Evolutionary conservation across 2,113 vertebrate species (phyloP).

Genomic region (Anhinga rufa): DNA sequence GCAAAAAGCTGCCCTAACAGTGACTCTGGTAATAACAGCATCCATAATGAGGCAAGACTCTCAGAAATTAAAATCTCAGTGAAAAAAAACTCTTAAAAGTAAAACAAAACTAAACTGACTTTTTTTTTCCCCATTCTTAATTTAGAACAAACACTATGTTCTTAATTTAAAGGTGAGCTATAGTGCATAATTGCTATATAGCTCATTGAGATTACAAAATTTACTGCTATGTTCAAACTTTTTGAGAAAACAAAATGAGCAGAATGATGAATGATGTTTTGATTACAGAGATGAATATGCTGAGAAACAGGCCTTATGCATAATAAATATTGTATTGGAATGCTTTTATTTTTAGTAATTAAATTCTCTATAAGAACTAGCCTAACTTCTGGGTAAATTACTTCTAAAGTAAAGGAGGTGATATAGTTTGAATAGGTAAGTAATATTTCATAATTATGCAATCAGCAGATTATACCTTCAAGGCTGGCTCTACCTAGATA

Average conservation of each 20-base stretch:
- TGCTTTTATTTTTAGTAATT: constrained; percentile 28
- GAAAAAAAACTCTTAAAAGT: neutral
- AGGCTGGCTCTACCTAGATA: neutral
- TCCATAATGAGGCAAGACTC: neutral
- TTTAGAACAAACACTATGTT: neutral
- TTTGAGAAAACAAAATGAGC: constrained; percentile 39
- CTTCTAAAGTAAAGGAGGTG: neutral
- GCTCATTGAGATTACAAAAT: constrained; percentile 31
- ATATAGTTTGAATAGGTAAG: neutral
- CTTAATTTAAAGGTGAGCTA: neutral
- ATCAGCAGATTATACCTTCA: neutral
- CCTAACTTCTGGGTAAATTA: constrained; percentile 8
- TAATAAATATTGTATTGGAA: constrained; percentile 5
- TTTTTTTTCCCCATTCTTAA: neutral
- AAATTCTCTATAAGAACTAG: constrained; percentile 36
- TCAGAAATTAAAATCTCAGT: neutral
- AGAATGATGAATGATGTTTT: constrained; percentile 61
- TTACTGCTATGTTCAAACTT: constrained; percentile 54
- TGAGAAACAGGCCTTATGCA: constrained; percentile 46
- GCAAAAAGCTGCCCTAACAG: neutral
- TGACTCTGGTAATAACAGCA: neutral
- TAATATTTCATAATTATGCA: neutral
- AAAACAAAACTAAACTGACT: neutral
- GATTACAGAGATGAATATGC: constrained; percentile 55
- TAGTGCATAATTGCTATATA: neutral